These are phyloP conservation scores for Pitangus sulphuratus DNA, from an alignment of 2,797 vertebrate genomes.

Conservation along the genomic window DNA sequence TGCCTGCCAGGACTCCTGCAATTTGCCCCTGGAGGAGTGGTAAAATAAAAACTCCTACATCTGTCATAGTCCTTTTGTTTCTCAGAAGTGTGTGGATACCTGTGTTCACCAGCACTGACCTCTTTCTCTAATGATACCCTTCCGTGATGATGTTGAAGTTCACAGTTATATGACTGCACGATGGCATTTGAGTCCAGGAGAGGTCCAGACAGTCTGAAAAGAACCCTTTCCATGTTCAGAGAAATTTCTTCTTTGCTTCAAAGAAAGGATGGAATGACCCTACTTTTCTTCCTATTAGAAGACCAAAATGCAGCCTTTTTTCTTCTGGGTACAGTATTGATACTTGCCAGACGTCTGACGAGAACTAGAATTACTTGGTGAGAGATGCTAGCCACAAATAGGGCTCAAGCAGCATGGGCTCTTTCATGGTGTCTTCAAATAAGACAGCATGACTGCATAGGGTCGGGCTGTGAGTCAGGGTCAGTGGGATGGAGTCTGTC, in stretches of 20 bases:
- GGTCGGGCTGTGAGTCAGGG: not conserved
- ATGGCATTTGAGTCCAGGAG: not conserved
- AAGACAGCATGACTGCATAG: accelerated
- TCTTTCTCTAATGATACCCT: not conserved
- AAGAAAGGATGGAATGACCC: not conserved
- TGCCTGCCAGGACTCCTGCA: not conserved
- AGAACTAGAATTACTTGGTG: not conserved
- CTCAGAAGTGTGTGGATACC: not conserved
- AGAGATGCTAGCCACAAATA: not conserved
- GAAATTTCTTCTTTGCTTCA: not conserved
- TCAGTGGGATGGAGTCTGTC: not conserved
- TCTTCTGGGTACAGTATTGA: not conserved
- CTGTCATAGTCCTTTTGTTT: not conserved
- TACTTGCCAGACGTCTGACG: not conserved
- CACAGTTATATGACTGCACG: accelerated
- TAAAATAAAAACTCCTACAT: not conserved
- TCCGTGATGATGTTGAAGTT: not conserved
- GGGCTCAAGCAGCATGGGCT: not conserved
- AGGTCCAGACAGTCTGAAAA: not conserved
- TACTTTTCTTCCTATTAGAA: not conserved
- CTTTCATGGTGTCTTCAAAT: not conserved
- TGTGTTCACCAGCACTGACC: not conserved
- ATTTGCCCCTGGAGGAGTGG: not conserved
- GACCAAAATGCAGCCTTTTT: not conserved
- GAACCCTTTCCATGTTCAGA: not conserved